A percentile compares a stretch with the other conserved stretches of the same genome.
phyloP scores from a whole-genome alignment of 1,140 invertebrate species.

The Procambarus clarkii region DNA sequence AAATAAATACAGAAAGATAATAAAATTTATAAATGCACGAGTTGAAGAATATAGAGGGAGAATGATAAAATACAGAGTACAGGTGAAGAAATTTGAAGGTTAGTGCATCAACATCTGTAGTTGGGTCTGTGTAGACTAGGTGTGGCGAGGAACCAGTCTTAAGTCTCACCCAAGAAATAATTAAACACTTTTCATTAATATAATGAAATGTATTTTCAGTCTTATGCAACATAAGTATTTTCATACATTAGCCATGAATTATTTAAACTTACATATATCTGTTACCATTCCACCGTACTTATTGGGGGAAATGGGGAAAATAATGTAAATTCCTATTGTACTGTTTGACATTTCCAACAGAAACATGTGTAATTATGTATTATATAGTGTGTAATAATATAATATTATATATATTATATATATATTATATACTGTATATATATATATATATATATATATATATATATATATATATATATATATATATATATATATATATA shows the following conservation, averaged over 20 bases:
- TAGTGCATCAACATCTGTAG: conserved; percentile 18
- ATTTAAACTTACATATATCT: neutral
- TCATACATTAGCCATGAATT: neutral
- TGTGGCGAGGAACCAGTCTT: neutral
- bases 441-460: too few species aligned
- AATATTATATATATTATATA: too few species aligned
- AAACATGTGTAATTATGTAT: too few species aligned
- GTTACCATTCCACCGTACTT: too few species aligned
- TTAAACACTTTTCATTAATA: neutral
- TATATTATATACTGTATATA: too few species aligned
- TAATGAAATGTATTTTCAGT: neutral
- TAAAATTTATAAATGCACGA: conserved; percentile 53
- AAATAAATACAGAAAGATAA: conserved; percentile 48
- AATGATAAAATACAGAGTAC: conserved; percentile 6
- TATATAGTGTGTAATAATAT: too few species aligned
- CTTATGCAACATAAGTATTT: neutral
- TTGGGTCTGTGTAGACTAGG: conserved; percentile 2
- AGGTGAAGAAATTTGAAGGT: conserved; percentile 40
- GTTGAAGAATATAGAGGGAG: conserved; percentile 35
- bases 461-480: too few species aligned
- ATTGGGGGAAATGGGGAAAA: too few species aligned
- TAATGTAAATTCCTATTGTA: too few species aligned
- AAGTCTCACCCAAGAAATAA: neutral
- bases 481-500: too few species aligned
- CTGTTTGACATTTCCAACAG: too few species aligned